Conservation (phyloP, 2,797 vertebrate genomes). For the Eutrigla gurnardus region DNA sequence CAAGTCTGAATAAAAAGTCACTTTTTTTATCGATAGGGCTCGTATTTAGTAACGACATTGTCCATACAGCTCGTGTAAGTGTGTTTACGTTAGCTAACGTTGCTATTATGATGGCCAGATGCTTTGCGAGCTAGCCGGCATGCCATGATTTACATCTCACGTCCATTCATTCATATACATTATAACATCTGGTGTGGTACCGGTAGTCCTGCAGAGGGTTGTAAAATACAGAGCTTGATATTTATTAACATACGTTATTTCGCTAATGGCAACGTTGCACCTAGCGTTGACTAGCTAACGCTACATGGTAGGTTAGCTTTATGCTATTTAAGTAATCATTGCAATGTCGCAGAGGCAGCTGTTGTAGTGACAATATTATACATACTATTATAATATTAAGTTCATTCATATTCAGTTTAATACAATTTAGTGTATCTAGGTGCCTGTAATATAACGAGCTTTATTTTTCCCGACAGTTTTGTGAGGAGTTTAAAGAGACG, state of each 20-base stretch:
- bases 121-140: constrained; percentile 30
- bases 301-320: constrained; percentile 14
- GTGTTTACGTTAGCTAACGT: background rate
- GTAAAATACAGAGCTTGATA: background rate
- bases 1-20: background rate
- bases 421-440: background rate
- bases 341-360: constrained; percentile 1
- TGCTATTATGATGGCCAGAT: background rate
- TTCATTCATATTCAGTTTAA: background rate
- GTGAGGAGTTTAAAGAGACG: constrained; percentile 98
- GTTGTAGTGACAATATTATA: background rate
- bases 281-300: background rate
- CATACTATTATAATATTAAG: background rate
- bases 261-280: background rate
- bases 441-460: background rate
- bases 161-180: constrained; percentile 42
- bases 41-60: background rate
- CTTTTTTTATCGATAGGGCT: background rate
- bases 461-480: constrained; percentile 86
- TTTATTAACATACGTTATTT: background rate
- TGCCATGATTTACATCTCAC: constrained; percentile 9
- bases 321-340: constrained; percentile 17
- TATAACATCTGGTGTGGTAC: background rate
- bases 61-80: background rate
- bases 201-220: background rate